These are phyloP conservation scores for Megaceryle maxima DNA, from an alignment of 2,113 vertebrate genomes.

Conservation along the genomic window DNA sequence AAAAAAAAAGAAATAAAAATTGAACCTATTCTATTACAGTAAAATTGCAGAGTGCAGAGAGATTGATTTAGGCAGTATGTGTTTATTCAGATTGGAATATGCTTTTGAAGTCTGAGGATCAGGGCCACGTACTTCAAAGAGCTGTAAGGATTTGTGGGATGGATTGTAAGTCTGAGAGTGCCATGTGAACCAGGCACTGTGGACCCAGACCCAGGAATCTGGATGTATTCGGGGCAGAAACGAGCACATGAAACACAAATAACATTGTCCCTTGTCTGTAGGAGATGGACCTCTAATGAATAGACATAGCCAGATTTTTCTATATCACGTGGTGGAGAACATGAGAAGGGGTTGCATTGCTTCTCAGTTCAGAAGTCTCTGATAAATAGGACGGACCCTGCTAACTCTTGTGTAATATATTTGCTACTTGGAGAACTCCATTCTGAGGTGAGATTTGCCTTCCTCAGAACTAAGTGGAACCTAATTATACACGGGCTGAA, in stretches of 20 bases:
- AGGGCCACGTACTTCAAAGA: background rate
- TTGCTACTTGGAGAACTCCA: background rate
- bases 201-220: background rate
- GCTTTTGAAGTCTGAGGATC: constrained; percentile 2
- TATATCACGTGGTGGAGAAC: background rate
- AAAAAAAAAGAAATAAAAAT: background rate
- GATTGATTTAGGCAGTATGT: background rate
- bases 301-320: background rate
- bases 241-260: background rate
- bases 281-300: background rate
- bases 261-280: background rate
- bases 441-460: background rate
- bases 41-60: background rate
- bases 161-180: background rate
- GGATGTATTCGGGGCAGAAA: background rate
- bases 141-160: background rate
- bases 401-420: background rate
- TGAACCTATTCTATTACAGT: background rate
- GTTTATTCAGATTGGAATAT: background rate
- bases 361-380: background rate
- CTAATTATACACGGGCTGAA: background rate
- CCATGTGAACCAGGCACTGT: background rate
- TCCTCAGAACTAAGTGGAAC: background rate
- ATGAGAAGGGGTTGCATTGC: background rate
- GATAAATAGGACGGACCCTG: background rate